Conservation (phyloP, 2,888 invertebrate species). For the Lampropteryx suffumata region DNA sequence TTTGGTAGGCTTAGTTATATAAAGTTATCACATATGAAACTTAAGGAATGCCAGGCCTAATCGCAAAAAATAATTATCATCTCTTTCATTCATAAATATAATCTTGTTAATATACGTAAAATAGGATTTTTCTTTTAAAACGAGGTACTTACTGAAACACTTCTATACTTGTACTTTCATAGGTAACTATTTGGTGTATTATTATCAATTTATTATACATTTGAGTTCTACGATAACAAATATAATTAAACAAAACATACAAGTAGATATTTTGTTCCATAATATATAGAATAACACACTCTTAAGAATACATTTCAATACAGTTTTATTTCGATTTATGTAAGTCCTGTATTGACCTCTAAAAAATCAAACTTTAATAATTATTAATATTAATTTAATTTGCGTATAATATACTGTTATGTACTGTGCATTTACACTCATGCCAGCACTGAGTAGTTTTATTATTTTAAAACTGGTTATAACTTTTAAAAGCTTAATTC, state of each 20-base stretch:
- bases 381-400: no score
- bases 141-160: conserved; percentile 46
- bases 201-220: conserved; percentile 13
- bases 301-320: not conserved
- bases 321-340: no score
- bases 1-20: conserved; percentile 25
- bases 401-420: no score
- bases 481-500: no score
- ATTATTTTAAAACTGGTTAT: no score
- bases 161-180: conserved; percentile 48
- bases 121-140: conserved; percentile 31
- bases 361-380: no score
- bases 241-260: not conserved
- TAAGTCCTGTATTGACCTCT: no score
- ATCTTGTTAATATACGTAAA: conserved; percentile 31
- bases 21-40: conserved; percentile 34
- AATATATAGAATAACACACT: no score
- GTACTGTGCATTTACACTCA: no score
- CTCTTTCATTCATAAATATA: conserved; percentile 27
- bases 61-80: conserved; percentile 33
- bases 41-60: conserved; percentile 33
- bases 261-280: not conserved
- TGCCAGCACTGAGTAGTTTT: no score
- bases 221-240: conserved; percentile 2
- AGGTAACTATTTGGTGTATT: conserved; percentile 34